Base-by-base conservation (phyloP, 2,113 vertebrate species). In the Oncorhynchus nerka region DNA sequence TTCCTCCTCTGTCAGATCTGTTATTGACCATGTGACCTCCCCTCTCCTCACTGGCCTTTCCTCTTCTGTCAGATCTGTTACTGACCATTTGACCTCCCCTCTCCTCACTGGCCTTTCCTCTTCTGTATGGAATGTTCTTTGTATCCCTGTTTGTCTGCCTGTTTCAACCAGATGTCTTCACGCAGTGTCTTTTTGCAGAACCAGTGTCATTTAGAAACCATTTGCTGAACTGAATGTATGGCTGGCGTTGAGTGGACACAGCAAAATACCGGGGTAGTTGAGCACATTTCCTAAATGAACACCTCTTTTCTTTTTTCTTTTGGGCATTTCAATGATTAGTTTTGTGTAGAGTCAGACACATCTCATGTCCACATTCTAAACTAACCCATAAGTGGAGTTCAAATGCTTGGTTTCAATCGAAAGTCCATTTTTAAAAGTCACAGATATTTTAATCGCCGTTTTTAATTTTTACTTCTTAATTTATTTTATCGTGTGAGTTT, bases 201-300 rank as follows among this genome's bases (percentile, higher is more conserved):
- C 89, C 86, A 89, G 89, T 89, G 80, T 91, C 86, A 92, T 91
- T 88, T 89, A 91, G 85, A 91, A 90, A 89, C 87, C 88, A 85
- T 92, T 91, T 90, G 84, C 89, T 91, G 88, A 90, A 86, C 85
- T 88, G 85, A 88, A 82, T 91, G 83, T 87, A 86, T 87, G 82
- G 80, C 85, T 91, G 89, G 45, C 81, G 75, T 86, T 90, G 89
- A 89, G 85, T 79, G 88, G 87, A 89, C 82, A 83, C 87, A 90
- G 84, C 83, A 88, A 89, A 87, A 86, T 84, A 79, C 75, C 24
- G 70, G 85, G 89, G 88, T 90, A 89, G 87, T 90, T 90, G 87
- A 90, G 84, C 85, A 90, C 83, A 88, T 90, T 92, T 91, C 78
- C 79, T 87, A 85, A 90, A 90, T 85, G 76, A 86, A 84, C 77